Conservation (phyloP, 2,113 vertebrate species). For the Bufo gargarizans region DNA sequence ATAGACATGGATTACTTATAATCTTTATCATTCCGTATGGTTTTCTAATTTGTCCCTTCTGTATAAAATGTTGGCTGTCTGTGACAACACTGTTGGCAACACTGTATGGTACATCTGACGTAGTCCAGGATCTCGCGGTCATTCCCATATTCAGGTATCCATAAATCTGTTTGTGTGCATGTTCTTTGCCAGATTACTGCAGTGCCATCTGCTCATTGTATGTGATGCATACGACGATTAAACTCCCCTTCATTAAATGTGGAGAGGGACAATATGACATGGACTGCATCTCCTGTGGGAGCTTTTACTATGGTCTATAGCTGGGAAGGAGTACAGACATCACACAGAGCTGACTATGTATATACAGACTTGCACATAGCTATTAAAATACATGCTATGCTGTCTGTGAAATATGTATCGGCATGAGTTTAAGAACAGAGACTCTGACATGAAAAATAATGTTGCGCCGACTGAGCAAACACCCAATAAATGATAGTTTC, state of each 20-base stretch:
- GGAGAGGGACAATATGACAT: background rate
- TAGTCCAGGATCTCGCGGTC: too few relatives aligned
- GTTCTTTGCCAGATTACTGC: too few relatives aligned
- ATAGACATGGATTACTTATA: too few relatives aligned
- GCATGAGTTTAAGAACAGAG: slow-evolving; percentile 4
- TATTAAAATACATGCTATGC: background rate
- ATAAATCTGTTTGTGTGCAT: too few relatives aligned
- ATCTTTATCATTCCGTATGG: too few relatives aligned
- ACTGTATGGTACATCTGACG: too few relatives aligned
- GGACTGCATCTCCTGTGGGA: background rate
- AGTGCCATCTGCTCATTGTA: too few relatives aligned
- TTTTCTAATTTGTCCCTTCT: too few relatives aligned
- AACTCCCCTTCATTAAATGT: background rate
- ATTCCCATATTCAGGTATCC: too few relatives aligned
- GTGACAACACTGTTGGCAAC: too few relatives aligned
- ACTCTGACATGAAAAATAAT: background rate
- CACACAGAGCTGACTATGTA: background rate
- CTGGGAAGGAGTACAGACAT: background rate
- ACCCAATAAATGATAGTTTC: slow-evolving; percentile 55
- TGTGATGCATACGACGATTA: background rate
- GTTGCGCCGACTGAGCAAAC: slow-evolving; percentile 7
- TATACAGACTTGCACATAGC: background rate
- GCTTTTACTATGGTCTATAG: background rate
- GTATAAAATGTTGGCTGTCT: too few relatives aligned
- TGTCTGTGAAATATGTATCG: background rate